Evolutionary conservation across 2,797 vertebrate genomes (phyloP).

Genomic region (Rhincodon typus): DNA sequence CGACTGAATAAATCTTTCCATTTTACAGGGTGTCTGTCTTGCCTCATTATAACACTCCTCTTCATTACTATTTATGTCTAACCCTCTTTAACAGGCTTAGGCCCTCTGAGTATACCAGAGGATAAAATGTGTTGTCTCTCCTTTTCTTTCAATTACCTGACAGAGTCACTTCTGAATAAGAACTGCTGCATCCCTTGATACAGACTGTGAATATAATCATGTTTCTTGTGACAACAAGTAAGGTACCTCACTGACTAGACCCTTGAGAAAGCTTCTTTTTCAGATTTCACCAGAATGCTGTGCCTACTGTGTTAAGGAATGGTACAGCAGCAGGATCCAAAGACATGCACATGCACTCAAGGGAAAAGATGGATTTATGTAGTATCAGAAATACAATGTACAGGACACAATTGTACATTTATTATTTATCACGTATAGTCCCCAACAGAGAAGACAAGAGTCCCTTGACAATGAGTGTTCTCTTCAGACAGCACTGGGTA

Average conservation of each 20-base stretch:
- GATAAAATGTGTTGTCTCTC: slow-evolving; percentile 36
- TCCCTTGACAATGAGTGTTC: slow-evolving; percentile 36
- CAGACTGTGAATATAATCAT: slow-evolving; percentile 30
- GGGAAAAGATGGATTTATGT: slow-evolving; percentile 35
- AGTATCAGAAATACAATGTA: slow-evolving; percentile 31
- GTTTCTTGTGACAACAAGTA: slow-evolving; percentile 32
- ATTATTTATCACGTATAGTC: slow-evolving; percentile 35
- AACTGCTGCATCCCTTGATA: slow-evolving; percentile 24
- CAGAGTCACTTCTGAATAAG: slow-evolving; percentile 34
- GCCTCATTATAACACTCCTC: slow-evolving; percentile 36
- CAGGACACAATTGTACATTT: slow-evolving; percentile 35
- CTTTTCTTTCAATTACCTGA: slow-evolving; percentile 36
- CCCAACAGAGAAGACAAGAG: slow-evolving; percentile 34
- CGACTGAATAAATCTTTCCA: slow-evolving; percentile 31
- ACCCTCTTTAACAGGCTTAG: slow-evolving; percentile 33
- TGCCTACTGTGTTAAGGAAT: slow-evolving; percentile 31
- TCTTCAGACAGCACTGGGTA: slow-evolving; percentile 32
- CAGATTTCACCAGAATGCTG: slow-evolving; percentile 29
- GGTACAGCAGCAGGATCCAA: slow-evolving; percentile 15
- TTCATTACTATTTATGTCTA: slow-evolving; percentile 34
- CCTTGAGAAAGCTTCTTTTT: slow-evolving; percentile 32
- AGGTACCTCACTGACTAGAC: slow-evolving; percentile 30
- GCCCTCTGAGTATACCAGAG: slow-evolving; percentile 22
- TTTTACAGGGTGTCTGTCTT: slow-evolving; percentile 35
- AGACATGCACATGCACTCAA: slow-evolving; percentile 18